phyloP scores from a whole-genome alignment of 2,888 invertebrate species.

The Cylloceria caligata region DNA sequence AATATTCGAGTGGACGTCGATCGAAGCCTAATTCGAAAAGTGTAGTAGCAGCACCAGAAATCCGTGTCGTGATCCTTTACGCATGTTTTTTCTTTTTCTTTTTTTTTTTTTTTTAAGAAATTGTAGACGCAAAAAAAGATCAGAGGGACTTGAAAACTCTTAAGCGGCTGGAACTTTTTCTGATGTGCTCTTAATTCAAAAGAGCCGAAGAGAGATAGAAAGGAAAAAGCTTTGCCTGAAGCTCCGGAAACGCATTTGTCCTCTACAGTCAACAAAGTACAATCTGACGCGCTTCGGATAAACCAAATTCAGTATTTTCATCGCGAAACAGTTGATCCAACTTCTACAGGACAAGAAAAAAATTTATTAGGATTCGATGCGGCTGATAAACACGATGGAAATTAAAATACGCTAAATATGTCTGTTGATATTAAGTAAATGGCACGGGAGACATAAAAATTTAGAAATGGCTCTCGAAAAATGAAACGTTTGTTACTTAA shows the following conservation, averaged over 20 bases:
- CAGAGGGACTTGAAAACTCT: background rate
- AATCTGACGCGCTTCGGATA: background rate
- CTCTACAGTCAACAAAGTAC: background rate
- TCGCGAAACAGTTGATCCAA: background rate
- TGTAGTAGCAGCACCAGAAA: slow-evolving; percentile 19
- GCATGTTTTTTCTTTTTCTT: slow-evolving; percentile 15
- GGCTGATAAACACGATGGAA: background rate
- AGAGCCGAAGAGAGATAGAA: background rate
- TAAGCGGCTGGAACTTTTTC: slow-evolving; percentile 22
- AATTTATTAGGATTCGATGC: background rate
- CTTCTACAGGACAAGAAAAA: background rate
- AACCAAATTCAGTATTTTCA: background rate
- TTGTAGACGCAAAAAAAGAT: slow-evolving; percentile 32
- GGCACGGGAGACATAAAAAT: no score
- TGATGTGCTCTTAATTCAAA: background rate
- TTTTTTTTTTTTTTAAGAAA: slow-evolving; percentile 1
- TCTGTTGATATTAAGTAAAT: background rate
- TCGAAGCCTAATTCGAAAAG: slow-evolving; percentile 54
- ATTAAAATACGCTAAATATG: background rate
- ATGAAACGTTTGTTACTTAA: no score
- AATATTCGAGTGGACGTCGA: slow-evolving; percentile 18
- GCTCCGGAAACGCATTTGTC: no score
- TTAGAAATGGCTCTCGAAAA: no score
- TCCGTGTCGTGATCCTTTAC: slow-evolving; percentile 1
- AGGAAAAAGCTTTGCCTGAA: background rate